A percentile compares a stretch with the other conserved stretches of the same genome.
These are phyloP conservation scores for Sebastes goodei DNA, from an alignment of 2,797 vertebrate species.

Conservation along the genomic window DNA sequence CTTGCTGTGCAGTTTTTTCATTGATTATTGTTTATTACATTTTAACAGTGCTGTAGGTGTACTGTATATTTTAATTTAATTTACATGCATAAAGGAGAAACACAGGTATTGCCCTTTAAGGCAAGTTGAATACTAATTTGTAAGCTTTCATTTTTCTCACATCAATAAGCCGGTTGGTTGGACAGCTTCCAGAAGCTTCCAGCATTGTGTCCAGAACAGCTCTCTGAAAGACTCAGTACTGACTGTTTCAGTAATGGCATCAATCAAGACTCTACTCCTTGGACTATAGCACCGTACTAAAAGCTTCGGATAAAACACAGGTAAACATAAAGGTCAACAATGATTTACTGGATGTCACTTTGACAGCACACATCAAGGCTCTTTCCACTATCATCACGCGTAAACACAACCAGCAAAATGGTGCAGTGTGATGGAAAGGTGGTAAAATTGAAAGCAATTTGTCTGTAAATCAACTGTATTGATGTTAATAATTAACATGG, in stretches of 20 bases:
- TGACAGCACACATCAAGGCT: slow-evolving; percentile 25
- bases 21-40: neutral
- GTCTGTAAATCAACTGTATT: neutral
- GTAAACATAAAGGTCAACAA: slow-evolving; percentile 41
- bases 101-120: neutral
- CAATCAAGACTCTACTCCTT: slow-evolving; percentile 27
- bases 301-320: slow-evolving; percentile 41
- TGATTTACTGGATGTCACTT: slow-evolving; percentile 39
- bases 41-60: neutral
- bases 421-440: neutral
- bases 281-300: slow-evolving; percentile 27
- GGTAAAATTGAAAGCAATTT: neutral
- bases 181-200: slow-evolving; percentile 20
- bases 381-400: slow-evolving; percentile 1
- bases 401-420: slow-evolving; percentile 1
- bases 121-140: neutral
- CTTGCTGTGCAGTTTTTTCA: neutral
- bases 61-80: neutral
- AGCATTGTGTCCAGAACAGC: neutral
- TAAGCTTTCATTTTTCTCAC: neutral
- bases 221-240: neutral
- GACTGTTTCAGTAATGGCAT: slow-evolving; percentile 25
- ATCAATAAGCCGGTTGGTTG: slow-evolving; percentile 7
- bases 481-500: slow-evolving; percentile 2
- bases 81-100: neutral